Evolutionary conservation across 2,888 invertebrate species (phyloP).

Genomic region (Lamproptera curius): DNA sequence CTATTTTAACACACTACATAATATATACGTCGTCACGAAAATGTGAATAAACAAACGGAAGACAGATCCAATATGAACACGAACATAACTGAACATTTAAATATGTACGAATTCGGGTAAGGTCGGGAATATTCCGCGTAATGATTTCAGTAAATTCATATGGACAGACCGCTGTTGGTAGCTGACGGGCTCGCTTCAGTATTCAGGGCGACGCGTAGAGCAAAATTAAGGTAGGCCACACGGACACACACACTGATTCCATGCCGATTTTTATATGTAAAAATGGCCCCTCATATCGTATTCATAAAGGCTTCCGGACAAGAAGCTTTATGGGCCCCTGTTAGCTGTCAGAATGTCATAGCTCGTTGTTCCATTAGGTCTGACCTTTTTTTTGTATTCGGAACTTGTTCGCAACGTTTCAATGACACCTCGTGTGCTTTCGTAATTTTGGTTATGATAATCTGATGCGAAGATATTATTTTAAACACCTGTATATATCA

Average conservation of each 20-base stretch:
- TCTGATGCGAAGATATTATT: no score
- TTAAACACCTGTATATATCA: no score
- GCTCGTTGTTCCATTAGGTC: constrained; percentile 20
- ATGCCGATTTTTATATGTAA: constrained; percentile 58
- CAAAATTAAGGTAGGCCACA: constrained; percentile 69
- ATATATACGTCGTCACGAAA: no score
- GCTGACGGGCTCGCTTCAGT: constrained; percentile 56
- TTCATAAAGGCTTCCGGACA: constrained; percentile 52
- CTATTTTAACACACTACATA: no score
- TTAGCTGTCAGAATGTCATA: constrained; percentile 39
- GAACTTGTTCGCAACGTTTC: constrained; percentile 9
- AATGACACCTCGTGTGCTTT: background rate
- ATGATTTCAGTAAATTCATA: constrained; percentile 38
- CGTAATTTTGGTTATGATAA: no score
- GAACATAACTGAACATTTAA: no score
- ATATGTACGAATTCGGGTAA: no score
- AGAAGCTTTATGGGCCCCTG: constrained; percentile 45
- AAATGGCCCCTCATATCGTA: constrained; percentile 62
- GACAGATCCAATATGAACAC: no score
- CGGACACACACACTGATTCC: constrained; percentile 69
- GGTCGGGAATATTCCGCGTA: background rate
- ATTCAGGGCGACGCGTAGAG: constrained; percentile 55
- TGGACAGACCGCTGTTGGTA: constrained; percentile 48
- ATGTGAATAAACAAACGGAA: no score
- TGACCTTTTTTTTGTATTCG: constrained; percentile 7